phyloP scores from a whole-genome alignment of 64 coral and sea anemone genomes.

The Dendrophyllia cribrosa region DNA sequence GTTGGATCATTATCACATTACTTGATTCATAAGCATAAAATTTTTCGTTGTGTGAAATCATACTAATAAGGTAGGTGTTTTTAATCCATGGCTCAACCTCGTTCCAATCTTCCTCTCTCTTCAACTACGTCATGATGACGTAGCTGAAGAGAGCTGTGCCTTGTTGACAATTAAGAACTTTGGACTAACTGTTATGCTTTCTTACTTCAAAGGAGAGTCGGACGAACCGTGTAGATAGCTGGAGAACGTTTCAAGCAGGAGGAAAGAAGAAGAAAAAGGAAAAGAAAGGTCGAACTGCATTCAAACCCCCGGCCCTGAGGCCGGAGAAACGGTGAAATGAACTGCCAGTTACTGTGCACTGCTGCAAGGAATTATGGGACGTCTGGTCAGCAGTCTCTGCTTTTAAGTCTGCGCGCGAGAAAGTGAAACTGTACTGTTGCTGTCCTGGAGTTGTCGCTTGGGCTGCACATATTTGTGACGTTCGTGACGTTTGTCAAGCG shows the following conservation, averaged over 20 bases:
- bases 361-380: not conserved
- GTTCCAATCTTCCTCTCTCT: too few relatives aligned
- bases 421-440: not conserved
- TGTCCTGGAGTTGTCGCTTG: too few relatives aligned
- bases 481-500: too few relatives aligned
- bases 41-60: too few relatives aligned
- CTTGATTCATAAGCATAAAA: too few relatives aligned
- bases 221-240: conserved; percentile 83
- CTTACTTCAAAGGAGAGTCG: conserved; percentile 69
- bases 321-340: conserved; percentile 70
- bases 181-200: not conserved
- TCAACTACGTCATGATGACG: too few relatives aligned
- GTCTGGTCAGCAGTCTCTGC: not conserved
- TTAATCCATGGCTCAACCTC: too few relatives aligned
- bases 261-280: conserved; percentile 72
- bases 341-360: not conserved
- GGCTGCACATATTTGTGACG: too few relatives aligned
- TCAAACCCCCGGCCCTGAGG: conserved; percentile 77
- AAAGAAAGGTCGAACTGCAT: conserved; percentile 60
- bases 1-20: too few relatives aligned
- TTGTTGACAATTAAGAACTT: not conserved
- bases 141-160: not conserved
- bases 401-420: not conserved
- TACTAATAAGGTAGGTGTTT: too few relatives aligned
- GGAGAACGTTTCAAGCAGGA: conserved; percentile 77